phyloP scores from a whole-genome alignment of 2,888 invertebrate genomes.

The Hedya salicella region DNA sequence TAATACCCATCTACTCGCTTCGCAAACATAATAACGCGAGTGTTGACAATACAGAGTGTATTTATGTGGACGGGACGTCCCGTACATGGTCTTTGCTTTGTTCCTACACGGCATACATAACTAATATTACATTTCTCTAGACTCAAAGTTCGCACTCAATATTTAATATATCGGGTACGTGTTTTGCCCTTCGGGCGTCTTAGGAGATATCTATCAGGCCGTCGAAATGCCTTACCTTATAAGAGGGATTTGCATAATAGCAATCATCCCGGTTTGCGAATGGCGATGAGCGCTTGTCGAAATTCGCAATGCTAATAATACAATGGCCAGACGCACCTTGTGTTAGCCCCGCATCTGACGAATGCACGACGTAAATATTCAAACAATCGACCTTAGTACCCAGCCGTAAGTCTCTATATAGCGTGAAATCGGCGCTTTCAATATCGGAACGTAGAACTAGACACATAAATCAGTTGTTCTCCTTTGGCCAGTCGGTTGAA shows the following conservation, averaged over 20 bases:
- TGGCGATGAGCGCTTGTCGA: constrained; percentile 71
- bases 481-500: constrained; percentile 55
- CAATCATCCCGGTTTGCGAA: constrained; percentile 70
- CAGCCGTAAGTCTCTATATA: constrained; percentile 56
- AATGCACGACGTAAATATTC: constrained; percentile 53
- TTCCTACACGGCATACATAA: constrained; percentile 30
- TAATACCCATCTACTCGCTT: constrained; percentile 56
- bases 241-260: constrained; percentile 68
- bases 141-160: constrained; percentile 19
- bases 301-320: constrained; percentile 81
- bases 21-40: constrained; percentile 61
- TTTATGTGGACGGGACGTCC: constrained; percentile 48
- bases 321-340: constrained; percentile 77
- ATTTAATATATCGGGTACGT: constrained; percentile 30
- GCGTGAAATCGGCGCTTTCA: constrained; percentile 51
- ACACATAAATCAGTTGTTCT: constrained; percentile 64
- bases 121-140: constrained; percentile 27
- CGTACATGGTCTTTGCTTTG: constrained; percentile 41
- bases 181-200: constrained; percentile 41
- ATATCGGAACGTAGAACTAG: constrained; percentile 60
- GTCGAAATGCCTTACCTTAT: constrained; percentile 63
- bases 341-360: constrained; percentile 64
- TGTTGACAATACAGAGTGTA: constrained; percentile 52
- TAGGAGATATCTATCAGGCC: constrained; percentile 55
- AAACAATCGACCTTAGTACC: constrained; percentile 61